Evolutionary conservation across 2,888 invertebrate genomes (phyloP), one percentile per base, ranked within the genome.

Genomic region (Tachina fera): DNA sequence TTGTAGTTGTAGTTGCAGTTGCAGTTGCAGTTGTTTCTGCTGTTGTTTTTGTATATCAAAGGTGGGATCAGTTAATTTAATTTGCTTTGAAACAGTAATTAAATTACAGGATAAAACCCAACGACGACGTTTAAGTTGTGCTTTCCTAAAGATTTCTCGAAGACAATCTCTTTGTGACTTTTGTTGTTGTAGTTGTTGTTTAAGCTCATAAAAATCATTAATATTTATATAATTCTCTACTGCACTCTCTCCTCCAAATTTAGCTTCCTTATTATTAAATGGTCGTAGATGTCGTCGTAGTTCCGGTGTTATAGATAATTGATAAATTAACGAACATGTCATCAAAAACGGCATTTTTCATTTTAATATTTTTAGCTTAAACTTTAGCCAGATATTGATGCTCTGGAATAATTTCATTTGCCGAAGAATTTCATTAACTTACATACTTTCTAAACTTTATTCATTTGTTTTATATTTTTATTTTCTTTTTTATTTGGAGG

Each of bases 41-140:
- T 67, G 76, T 75, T 67, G 72, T 75, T 82, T 65, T 86, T 86
- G 86, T 86, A 86, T 86, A 86, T 86, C 83, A 86, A 83, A 86
- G 88, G 86, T 88, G 87, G 87, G 86, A 83, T 84, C 68, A 88
- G 86, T 88, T 78, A 82, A 84, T 83, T 85, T 80, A 87, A 85
- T 85, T 80, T 85, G 70, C 67, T 80, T 76, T 79, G 67, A 72
- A 75, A 65, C 61, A 76, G 80, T 79, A 63, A 79, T 84, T 83
- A 86, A 86, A 86, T 86, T 79, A 79, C 75, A 79, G 86, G 75
- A 86, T 72, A 83, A 79, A 83, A 79, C 65, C 83, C 83, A 76
- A 83, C 75, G 77, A 71, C 76, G 71, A 76, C 75, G 85, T 61
- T 77, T 84, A n/a, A 53, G 70, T 70, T 84, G 81, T 77, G 51